A percentile compares a stretch with the other conserved stretches of the same genome.
phyloP scores from a whole-genome alignment of 2,113 vertebrate species.

The Barnardius zonarius region DNA sequence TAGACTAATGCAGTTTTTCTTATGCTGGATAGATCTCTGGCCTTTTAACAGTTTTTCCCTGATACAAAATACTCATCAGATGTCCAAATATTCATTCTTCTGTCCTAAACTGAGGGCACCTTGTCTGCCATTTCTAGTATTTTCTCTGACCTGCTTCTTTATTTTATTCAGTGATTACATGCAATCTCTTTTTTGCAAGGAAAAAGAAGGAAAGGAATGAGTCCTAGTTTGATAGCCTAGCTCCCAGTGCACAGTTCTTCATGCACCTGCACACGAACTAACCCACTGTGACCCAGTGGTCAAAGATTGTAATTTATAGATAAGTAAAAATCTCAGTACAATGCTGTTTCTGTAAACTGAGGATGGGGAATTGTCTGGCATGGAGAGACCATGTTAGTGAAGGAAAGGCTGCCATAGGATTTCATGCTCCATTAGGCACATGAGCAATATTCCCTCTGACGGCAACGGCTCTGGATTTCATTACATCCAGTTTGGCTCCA shows the following conservation, averaged over 20 bases:
- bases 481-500: not conserved
- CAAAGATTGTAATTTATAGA: not conserved
- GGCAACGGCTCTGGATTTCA: not conserved
- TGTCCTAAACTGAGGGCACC: not conserved
- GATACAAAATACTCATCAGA: not conserved
- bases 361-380: not conserved
- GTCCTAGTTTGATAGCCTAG: not conserved
- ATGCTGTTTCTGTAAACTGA: not conserved
- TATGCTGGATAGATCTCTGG: not conserved
- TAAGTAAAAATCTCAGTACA: not conserved
- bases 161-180: not conserved
- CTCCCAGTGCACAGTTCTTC: not conserved
- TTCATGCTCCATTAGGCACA: not conserved
- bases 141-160: not conserved
- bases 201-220: not conserved
- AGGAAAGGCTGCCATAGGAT: not conserved
- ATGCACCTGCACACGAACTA: not conserved
- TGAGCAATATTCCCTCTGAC: not conserved
- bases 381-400: not conserved
- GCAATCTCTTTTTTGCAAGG: not conserved
- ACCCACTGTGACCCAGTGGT: not conserved
- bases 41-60: not conserved
- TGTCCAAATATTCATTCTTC: not conserved
- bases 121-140: not conserved
- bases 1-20: not conserved